phyloP scores from a whole-genome alignment of 2,797 vertebrate species.

The Acrocephalus scirpaceus region DNA sequence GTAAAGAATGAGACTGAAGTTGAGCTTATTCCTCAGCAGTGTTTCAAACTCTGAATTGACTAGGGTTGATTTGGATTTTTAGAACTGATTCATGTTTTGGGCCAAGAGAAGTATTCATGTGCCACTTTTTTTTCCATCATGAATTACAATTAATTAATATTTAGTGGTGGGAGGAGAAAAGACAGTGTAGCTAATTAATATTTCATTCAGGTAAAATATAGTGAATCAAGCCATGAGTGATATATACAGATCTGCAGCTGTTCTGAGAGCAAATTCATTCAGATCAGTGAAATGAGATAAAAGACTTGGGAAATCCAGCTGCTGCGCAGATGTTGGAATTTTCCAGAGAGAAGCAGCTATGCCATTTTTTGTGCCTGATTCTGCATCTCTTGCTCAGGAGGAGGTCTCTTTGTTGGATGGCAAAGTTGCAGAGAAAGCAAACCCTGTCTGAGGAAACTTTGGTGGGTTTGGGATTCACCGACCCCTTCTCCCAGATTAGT shows the following conservation, averaged over 20 bases:
- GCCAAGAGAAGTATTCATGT: background rate
- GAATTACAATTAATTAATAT: slow-evolving; percentile 28
- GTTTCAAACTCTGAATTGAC: background rate
- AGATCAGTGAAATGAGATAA: slow-evolving; percentile 58
- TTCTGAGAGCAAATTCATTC: slow-evolving; percentile 36
- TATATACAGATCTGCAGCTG: slow-evolving; percentile 21
- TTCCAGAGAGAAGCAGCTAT: slow-evolving; percentile 42
- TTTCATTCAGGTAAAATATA: slow-evolving; percentile 47
- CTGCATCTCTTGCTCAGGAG: background rate
- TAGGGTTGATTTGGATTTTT: background rate
- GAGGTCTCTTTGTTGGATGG: background rate
- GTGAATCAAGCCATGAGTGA: slow-evolving; percentile 9
- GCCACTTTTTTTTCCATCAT: background rate
- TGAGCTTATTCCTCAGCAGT: background rate
- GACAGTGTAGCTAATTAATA: slow-evolving; percentile 17
- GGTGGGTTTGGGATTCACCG: background rate
- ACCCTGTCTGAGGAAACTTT: background rate
- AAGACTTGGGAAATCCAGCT: slow-evolving; percentile 51
- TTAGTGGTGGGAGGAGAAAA: background rate
- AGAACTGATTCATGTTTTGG: slow-evolving; percentile 21
- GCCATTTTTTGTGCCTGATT: background rate
- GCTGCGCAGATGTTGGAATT: slow-evolving; percentile 57
- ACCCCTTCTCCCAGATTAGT: background rate
- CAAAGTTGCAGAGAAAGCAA: background rate
- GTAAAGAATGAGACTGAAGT: background rate